These are phyloP conservation scores for Erpetoichthys calabaricus DNA, from an alignment of 2,797 vertebrate genomes.

Conservation along the genomic window DNA sequence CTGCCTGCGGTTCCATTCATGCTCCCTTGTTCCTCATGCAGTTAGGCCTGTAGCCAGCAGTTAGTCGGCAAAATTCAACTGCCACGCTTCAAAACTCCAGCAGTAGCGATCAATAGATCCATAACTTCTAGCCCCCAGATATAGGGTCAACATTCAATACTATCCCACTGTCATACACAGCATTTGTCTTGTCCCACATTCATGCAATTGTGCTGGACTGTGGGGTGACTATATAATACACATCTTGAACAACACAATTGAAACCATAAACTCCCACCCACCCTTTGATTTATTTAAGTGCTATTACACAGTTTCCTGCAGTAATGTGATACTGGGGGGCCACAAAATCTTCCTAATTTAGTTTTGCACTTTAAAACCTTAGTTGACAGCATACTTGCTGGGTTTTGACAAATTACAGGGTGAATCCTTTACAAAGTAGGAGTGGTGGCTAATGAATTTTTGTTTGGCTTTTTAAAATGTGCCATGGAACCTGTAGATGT, in stretches of 20 bases:
- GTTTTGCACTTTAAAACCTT: constrained; percentile 7
- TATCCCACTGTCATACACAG: constrained; percentile 70
- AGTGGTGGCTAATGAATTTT: too few species aligned
- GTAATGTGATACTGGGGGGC: constrained; percentile 43
- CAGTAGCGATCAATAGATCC: constrained; percentile 53
- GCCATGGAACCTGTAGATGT: too few species aligned
- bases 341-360: constrained; percentile 19
- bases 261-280: constrained; percentile 79
- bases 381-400: neutral
- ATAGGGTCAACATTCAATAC: constrained; percentile 72
- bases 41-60: constrained; percentile 55
- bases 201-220: constrained; percentile 51
- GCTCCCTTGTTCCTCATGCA: constrained; percentile 32
- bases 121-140: constrained; percentile 59
- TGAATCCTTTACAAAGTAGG: neutral
- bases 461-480: too few species aligned
- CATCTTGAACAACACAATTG: constrained; percentile 83
- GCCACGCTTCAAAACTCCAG: constrained; percentile 50
- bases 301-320: constrained; percentile 79
- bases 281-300: constrained; percentile 70
- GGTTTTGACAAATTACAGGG: neutral
- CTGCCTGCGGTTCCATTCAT: constrained; percentile 60
- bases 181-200: constrained; percentile 63
- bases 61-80: constrained; percentile 58
- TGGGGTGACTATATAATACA: constrained; percentile 48